Base-by-base conservation (phyloP, 2,888 invertebrate genomes). In the Dasysyrphus albostriatus region DNA sequence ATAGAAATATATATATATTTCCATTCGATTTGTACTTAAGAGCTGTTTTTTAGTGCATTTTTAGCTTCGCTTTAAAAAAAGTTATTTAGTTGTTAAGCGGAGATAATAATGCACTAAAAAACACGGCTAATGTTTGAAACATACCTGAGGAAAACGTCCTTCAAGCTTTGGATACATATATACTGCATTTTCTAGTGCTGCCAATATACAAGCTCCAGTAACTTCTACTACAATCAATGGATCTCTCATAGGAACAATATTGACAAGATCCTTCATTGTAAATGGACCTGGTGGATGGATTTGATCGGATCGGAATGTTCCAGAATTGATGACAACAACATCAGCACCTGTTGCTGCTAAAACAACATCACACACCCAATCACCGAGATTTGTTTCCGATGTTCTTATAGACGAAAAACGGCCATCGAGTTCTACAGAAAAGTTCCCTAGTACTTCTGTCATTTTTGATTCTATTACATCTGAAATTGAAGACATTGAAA, bases 351-450 rank as follows among this genome's bases (percentile, higher is more conserved):
- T 97, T 9, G 97, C 96, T 0, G 97, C 96, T 81, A 98, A 93
- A 80, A 98, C 95, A 12, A 98, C 95, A 91, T 96, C 96, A 90
- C 96, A 96, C 61, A 96, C 94, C 96, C 96, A 96, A 93, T 96
- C 96, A 89, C 98, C 98, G 49, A 98, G 93, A 93, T 98, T 98
- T n/a, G 97, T 96, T 93, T 98, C 98, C 84, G 94, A 93, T 0
- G 96, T 96, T 24, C 98, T 94, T 74, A 98, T 95, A 51, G 95
- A 94, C 0, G 95, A 94, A 93, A 98, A 98, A 75, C 97, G 93
- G 0, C 98, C 98, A 91, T 98, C 98, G 58, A 98, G 93, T 12
- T 97, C 96, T n/a, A 97, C 97, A 84, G 95, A 94, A 93, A 98
- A 96, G 89, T 95, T 94, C 63, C 98, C 98, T 19, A 98, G 93